Base-by-base conservation (phyloP, 2,797 vertebrate genomes). In the Alauda arvensis region DNA sequence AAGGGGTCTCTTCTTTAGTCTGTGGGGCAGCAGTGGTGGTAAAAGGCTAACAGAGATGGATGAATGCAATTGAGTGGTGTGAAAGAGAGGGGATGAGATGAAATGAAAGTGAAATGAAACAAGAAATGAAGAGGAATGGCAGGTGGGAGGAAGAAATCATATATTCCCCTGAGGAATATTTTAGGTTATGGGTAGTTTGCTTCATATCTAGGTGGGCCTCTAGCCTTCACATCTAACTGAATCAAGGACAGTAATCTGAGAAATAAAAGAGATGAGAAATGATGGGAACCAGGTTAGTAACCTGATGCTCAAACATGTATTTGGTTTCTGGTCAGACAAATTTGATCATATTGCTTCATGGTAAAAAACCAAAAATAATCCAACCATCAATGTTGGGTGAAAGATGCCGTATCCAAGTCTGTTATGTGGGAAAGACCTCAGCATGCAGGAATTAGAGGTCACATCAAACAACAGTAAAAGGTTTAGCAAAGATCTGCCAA, bases 81-180 rank as follows among this genome's bases (percentile, higher is more conserved):
- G 87, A 90, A 92, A 93, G 46, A 81, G 68, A 88, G 51, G 31
- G 55, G 48, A 45, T 45, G 83, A 85, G 79, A 71, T 61, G 60
- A 89, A 91, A 90, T 75, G 76, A 23, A 88, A 93, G 79, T 79
- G 59, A 88, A 90, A 94, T 93, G 39, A 79, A 88, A 91, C 15
- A 83, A 60, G 57, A 93, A 89, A 92, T 79, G 31, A 93, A 89
- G 77, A 94, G 67, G 57, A 85, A 92, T 93, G 71, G 43, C 68
- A 83, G 68, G 65, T 70, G 40, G 51, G 77, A 92, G 49, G 63
- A 83, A 91, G 69, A 83, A 90, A 92, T 83, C 67, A 18, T 33
- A 33, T 61, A 81, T 78, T 76, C 45, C 37, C 15, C 42, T 45
- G 49, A 65, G 72, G 33, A 81, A 80, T 88, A 74, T 40, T 78